Evolutionary conservation across 2,797 vertebrate species (phyloP).

Genomic region (Rhinatrema bivittatum): DNA sequence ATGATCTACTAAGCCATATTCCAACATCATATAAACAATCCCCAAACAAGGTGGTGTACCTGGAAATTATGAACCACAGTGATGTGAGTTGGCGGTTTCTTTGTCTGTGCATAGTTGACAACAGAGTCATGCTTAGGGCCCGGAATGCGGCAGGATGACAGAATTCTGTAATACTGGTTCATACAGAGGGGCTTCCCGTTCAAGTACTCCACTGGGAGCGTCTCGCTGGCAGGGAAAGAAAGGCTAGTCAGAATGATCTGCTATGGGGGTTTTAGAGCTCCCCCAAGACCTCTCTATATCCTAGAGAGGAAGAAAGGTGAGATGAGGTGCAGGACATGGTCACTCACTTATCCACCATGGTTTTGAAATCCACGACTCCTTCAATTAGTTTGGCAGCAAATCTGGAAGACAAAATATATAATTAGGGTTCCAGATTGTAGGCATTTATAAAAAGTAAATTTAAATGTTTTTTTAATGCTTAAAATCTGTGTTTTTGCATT

Average conservation of each 20-base stretch:
- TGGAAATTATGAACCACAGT: slow-evolving; percentile 97
- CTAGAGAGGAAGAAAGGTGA: background rate
- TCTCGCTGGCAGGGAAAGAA: slow-evolving; percentile 57
- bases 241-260: background rate
- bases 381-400: slow-evolving; percentile 93
- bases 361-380: slow-evolving; percentile 90
- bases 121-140: slow-evolving; percentile 83
- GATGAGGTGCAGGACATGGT: background rate
- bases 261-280: too few relatives aligned
- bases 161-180: slow-evolving; percentile 95
- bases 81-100: slow-evolving; percentile 72
- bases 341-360: slow-evolving; percentile 90
- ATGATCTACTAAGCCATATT: too few relatives aligned
- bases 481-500: too few relatives aligned
- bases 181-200: slow-evolving; percentile 87
- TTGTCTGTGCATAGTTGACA: slow-evolving; percentile 65
- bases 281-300: background rate
- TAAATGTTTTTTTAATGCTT: too few relatives aligned
- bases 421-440: too few relatives aligned
- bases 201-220: slow-evolving; percentile 80
- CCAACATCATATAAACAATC: too few relatives aligned
- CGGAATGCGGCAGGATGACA: slow-evolving; percentile 89
- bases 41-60: too few relatives aligned
- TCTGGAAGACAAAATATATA: slow-evolving; percentile 58
- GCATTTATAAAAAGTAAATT: too few relatives aligned